Evolutionary conservation across 1,140 invertebrate species (phyloP).

Genomic region (Anastrepha ludens): DNA sequence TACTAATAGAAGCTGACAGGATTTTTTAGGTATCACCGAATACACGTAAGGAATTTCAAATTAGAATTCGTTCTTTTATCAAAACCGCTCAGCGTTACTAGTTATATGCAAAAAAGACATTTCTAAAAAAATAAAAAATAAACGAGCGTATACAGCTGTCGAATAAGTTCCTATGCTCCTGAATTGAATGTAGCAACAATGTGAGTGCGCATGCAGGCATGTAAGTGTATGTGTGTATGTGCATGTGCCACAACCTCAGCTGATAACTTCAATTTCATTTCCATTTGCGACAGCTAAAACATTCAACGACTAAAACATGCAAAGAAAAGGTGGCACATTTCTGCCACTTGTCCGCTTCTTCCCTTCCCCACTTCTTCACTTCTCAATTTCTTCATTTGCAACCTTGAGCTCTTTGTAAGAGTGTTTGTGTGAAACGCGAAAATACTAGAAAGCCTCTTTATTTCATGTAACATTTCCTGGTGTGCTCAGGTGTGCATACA

Average conservation of each 20-base stretch:
- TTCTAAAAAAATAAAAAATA: no score
- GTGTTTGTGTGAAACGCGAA: neutral
- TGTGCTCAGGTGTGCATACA: neutral
- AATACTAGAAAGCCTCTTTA: neutral
- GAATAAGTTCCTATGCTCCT: neutral
- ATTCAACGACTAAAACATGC: neutral
- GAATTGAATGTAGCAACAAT: neutral
- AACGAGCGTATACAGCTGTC: no score
- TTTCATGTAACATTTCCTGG: constrained; percentile 19
- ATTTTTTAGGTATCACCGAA: no score
- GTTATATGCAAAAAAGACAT: no score
- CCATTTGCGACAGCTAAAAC: constrained; percentile 26
- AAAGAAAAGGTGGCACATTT: neutral
- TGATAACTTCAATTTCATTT: constrained; percentile 44
- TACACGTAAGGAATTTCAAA: no score
- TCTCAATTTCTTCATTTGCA: no score
- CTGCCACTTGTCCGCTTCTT: neutral
- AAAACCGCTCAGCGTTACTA: no score
- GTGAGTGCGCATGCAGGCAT: no score
- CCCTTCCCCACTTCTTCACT: neutral
- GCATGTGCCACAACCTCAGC: neutral
- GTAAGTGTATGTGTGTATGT: neutral
- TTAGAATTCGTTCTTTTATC: no score
- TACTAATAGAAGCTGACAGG: no score
- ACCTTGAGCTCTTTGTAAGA: neutral